phyloP scores from a whole-genome alignment of 1,140 invertebrate species.

The Ceratina calcarata region DNA sequence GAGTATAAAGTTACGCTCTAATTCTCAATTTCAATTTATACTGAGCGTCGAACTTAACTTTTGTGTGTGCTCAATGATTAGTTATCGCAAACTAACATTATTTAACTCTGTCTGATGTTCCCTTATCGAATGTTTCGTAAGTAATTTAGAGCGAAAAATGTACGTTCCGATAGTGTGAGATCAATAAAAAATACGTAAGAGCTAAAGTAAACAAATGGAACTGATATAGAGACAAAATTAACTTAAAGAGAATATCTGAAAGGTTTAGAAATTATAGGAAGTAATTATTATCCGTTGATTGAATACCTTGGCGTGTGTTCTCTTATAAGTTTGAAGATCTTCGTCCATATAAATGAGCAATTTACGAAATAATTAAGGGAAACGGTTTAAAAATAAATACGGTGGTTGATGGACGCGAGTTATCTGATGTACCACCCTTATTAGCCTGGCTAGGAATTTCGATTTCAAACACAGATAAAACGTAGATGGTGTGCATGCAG shows the following conservation, averaged over 20 bases:
- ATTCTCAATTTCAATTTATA: conserved; percentile 16
- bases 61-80: neutral
- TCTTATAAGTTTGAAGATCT: too few species aligned
- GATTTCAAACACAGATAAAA: conserved; percentile 29
- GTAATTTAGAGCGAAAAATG: too few species aligned
- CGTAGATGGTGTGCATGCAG: conserved; percentile 30
- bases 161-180: too few species aligned
- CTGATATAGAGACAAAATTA: too few species aligned
- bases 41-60: too few species aligned
- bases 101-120: neutral
- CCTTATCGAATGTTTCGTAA: neutral
- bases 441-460: conserved; percentile 35
- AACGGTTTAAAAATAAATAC: conserved; percentile 30
- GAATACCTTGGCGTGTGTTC: too few species aligned
- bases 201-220: too few species aligned
- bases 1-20: conserved; percentile 13
- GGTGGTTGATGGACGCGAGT: neutral
- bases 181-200: too few species aligned
- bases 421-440: conserved; percentile 32
- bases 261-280: too few species aligned
- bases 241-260: too few species aligned
- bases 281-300: too few species aligned
- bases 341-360: neutral
- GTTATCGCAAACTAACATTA: neutral
- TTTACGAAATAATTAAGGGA: conserved; percentile 19